Conservation (phyloP, 2,888 invertebrate species). For the Pristionchus fissidentatus region DNA sequence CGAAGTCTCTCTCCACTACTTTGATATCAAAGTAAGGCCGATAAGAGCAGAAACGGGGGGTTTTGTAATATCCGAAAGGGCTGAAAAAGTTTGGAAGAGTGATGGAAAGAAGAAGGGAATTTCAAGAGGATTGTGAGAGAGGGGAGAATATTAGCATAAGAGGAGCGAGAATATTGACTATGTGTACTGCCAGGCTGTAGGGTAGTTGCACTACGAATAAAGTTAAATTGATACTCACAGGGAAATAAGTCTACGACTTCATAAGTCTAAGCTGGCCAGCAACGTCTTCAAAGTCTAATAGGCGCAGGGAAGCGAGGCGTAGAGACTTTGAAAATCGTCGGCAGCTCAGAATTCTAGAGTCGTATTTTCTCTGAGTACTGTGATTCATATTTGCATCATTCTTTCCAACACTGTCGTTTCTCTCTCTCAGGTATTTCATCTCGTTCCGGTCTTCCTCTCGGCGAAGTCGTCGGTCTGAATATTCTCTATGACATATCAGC, state of each 20-base stretch:
- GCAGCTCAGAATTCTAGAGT: too few species aligned
- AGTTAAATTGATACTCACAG: too few species aligned
- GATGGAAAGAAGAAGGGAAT: not conserved
- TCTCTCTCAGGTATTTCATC: constrained; percentile 64
- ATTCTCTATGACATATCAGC: constrained; percentile 70
- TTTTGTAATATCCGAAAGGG: not conserved
- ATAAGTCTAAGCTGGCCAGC: too few species aligned
- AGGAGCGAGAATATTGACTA: not conserved
- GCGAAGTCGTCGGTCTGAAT: constrained; percentile 68
- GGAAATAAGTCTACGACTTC: too few species aligned
- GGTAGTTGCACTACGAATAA: too few species aligned
- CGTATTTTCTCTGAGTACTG: too few species aligned
- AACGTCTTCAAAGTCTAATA: too few species aligned
- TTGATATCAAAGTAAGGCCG: not conserved
- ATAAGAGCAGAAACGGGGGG: not conserved
- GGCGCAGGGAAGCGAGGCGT: too few species aligned
- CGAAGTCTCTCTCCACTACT: not conserved
- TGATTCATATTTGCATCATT: not conserved
- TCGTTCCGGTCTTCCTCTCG: constrained; percentile 61
- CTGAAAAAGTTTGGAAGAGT: constrained; percentile 12
- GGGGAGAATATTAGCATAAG: constrained; percentile 33
- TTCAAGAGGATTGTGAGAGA: not conserved
- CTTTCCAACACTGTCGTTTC: not conserved
- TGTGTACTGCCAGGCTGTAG: too few species aligned
- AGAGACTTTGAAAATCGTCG: too few species aligned